A percentile compares a stretch with the other conserved stretches of the same genome.
Evolutionary conservation across 2,888 invertebrate species (phyloP).

Genomic region (Trachelus tabidus): DNA sequence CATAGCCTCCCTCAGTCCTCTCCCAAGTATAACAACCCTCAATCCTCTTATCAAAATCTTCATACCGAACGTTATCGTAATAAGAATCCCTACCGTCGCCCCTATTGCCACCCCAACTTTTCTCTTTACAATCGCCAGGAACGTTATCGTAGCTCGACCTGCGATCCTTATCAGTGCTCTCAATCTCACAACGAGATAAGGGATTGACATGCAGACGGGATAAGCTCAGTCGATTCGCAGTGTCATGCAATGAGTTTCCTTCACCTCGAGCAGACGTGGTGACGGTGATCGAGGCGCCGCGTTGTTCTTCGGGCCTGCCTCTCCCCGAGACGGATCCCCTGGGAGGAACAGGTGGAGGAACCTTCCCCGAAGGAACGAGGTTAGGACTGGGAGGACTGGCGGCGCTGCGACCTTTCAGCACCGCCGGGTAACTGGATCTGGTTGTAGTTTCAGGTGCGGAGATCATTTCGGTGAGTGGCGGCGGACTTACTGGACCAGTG

Average conservation of each 20-base stretch:
- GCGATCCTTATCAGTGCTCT: neutral
- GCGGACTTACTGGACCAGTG: conserved; percentile 44
- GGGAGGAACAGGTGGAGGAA: conserved; percentile 91
- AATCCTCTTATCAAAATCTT: neutral
- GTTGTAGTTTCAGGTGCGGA: conserved; percentile 25
- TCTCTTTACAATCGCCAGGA: neutral
- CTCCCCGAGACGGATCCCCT: conserved; percentile 36
- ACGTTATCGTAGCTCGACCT: neutral
- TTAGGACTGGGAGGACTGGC: conserved; percentile 71
- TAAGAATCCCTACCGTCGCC: neutral
- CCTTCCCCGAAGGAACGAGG: conserved; percentile 71
- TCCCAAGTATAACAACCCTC: neutral
- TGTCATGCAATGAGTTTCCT: conserved; percentile 36
- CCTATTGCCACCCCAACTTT: neutral
- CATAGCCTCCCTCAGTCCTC: neutral
- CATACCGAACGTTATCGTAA: neutral
- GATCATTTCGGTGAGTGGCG: conserved; percentile 35
- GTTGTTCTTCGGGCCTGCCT: conserved; percentile 47
- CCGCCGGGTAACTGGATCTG: conserved; percentile 77
- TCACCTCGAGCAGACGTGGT: conserved; percentile 60
- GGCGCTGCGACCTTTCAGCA: conserved; percentile 74
- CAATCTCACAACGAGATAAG: neutral
- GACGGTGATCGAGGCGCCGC: conserved; percentile 32
- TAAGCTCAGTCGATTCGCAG: conserved; percentile 15
- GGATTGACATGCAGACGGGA: conserved; percentile 14